Evolutionary conservation across 2,888 invertebrate genomes (phyloP).

Genomic region (Eupithecia centaureata): DNA sequence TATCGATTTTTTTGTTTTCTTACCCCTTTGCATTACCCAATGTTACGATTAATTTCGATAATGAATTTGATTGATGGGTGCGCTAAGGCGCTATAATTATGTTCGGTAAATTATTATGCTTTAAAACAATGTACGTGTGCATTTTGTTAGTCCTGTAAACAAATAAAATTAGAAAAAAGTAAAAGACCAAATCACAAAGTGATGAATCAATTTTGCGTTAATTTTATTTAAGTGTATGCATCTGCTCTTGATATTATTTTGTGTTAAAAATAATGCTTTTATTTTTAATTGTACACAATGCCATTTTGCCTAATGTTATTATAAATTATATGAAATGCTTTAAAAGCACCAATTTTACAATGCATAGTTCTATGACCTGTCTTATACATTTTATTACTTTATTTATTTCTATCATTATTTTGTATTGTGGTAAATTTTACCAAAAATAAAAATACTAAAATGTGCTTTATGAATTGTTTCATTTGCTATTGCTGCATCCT

Average conservation of each 20-base stretch:
- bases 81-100: conserved; percentile 49
- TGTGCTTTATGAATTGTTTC: conserved; percentile 79
- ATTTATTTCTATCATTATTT: conserved; percentile 84
- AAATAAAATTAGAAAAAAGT: conserved; percentile 54
- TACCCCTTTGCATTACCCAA: conserved; percentile 20
- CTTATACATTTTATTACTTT: conserved; percentile 83
- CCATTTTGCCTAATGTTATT: conserved; percentile 85
- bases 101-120: conserved; percentile 56
- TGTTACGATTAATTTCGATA: conserved; percentile 37
- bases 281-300: conserved; percentile 82
- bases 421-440: conserved; percentile 84
- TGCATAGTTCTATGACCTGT: conserved; percentile 83
- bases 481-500: conserved; percentile 47
- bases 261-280: conserved; percentile 81
- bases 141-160: conserved; percentile 70
- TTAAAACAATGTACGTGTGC: conserved; percentile 68
- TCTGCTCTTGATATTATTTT: conserved; percentile 82
- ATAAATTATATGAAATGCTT: conserved; percentile 84
- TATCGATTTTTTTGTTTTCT: conserved; percentile 24
- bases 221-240: conserved; percentile 71
- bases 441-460: conserved; percentile 84
- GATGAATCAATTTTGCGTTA: conserved; percentile 71
- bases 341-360: conserved; percentile 84
- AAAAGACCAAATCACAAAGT: conserved; percentile 82
- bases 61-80: conserved; percentile 50